These are phyloP conservation scores for Conus canariensis DNA, from an alignment of 2,888 invertebrate species.

Conservation along the genomic window DNA sequence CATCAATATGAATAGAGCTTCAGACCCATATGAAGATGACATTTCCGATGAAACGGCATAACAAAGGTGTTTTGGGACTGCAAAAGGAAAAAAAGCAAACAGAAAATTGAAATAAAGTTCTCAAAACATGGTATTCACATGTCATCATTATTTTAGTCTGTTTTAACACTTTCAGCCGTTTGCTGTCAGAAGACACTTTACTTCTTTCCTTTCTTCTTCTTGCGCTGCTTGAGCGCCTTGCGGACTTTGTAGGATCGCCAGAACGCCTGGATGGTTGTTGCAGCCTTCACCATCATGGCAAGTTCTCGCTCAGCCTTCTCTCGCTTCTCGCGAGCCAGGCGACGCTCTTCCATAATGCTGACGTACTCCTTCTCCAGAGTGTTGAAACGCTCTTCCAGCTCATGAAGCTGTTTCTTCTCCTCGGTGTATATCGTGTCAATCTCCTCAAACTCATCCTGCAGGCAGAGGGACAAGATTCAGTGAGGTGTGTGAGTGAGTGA, in stretches of 20 bases:
- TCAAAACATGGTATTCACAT: too few relatives aligned
- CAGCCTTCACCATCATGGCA: slow-evolving; percentile 75
- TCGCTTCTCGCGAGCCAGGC: slow-evolving; percentile 73
- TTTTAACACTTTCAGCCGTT: too few relatives aligned
- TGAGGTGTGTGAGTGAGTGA: background rate
- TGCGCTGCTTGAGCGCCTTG: slow-evolving; percentile 76
- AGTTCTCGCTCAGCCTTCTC: slow-evolving; percentile 77
- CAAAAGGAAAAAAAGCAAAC: too few relatives aligned
- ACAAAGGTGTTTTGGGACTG: too few relatives aligned
- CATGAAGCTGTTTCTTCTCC: slow-evolving; percentile 78
- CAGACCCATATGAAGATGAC: too few relatives aligned
- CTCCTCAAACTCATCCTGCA: slow-evolving; percentile 77
- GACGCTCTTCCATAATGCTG: slow-evolving; percentile 76
- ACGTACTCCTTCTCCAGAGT: slow-evolving; percentile 77
- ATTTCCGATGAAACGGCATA: too few relatives aligned
- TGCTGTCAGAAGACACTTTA: background rate
- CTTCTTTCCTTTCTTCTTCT: slow-evolving; percentile 74
- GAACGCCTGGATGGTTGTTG: slow-evolving; percentile 78
- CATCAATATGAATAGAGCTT: too few relatives aligned
- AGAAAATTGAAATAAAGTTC: too few relatives aligned
- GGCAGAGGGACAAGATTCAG: background rate
- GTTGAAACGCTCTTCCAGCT: slow-evolving; percentile 78
- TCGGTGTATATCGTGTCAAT: slow-evolving; percentile 77
- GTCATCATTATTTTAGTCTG: too few relatives aligned
- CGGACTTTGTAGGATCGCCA: slow-evolving; percentile 79